Conservation (phyloP, 2,797 vertebrate genomes). For the Rhinichthys osculus region DNA sequence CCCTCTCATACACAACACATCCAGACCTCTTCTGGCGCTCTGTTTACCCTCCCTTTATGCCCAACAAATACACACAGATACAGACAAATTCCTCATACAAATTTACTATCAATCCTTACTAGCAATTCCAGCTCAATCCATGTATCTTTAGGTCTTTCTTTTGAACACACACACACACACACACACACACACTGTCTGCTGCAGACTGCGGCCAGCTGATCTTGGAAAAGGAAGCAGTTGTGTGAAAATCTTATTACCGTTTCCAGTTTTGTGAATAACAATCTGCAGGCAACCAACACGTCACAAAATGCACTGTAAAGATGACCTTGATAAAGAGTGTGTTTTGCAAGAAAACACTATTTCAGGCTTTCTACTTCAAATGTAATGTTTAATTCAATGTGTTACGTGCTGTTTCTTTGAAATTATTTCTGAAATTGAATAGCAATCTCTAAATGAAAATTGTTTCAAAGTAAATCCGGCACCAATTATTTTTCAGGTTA, state of each 20-base stretch:
- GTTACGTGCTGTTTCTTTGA: neutral
- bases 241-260: neutral
- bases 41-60: conserved; percentile 1
- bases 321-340: neutral
- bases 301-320: neutral
- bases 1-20: conserved; percentile 10
- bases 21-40: conserved; percentile 7
- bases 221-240: conserved; percentile 6
- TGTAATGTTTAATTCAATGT: neutral
- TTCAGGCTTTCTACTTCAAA: neutral
- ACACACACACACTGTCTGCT: neutral
- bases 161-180: neutral
- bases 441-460: neutral
- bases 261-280: conserved; percentile 24
- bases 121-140: neutral
- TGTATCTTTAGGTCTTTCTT: neutral
- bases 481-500: neutral
- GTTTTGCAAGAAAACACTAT: neutral
- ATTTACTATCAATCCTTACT: neutral
- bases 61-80: conserved; percentile 10
- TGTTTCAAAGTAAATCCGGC: neutral
- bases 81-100: conserved; percentile 5
- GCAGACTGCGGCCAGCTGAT: conserved; percentile 12
- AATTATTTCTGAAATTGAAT: neutral
- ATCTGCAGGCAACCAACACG: neutral